Percentiles rank a stretch among this genome's conserved stretches.
These are phyloP conservation scores for Sycophila texana DNA, from an alignment of 2,888 invertebrate genomes.

Conservation along the genomic window DNA sequence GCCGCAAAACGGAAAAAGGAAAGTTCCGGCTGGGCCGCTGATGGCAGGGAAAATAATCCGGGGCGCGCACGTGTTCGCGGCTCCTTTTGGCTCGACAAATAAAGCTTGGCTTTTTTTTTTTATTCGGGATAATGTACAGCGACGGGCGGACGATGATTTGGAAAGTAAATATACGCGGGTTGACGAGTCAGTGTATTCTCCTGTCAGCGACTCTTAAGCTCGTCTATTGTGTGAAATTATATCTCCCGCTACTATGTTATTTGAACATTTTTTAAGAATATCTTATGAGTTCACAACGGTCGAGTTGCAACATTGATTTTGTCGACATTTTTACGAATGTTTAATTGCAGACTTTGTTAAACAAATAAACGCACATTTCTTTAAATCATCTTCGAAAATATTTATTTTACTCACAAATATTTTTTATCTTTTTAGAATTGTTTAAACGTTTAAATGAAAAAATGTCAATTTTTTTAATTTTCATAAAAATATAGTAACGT, in stretches of 20 bases:
- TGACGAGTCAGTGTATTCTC: slow-evolving; percentile 4
- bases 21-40: slow-evolving; percentile 22
- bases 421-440: too few relatives aligned
- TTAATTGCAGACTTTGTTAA: too few relatives aligned
- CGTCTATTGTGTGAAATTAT: slow-evolving; percentile 10
- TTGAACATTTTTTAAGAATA: not conserved
- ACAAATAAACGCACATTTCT: too few relatives aligned
- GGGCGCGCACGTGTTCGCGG: slow-evolving; percentile 18
- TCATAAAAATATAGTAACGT: too few relatives aligned
- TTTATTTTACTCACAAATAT: too few relatives aligned
- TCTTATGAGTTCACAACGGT: too few relatives aligned
- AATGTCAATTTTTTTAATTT: too few relatives aligned
- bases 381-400: too few relatives aligned
- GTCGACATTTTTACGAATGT: too few relatives aligned
- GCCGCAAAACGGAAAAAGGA: slow-evolving; percentile 13
- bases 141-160: slow-evolving; percentile 17
- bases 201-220: not conserved
- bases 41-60: slow-evolving; percentile 40
- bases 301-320: too few relatives aligned
- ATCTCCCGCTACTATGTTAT: not conserved
- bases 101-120: slow-evolving; percentile 22
- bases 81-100: slow-evolving; percentile 39
- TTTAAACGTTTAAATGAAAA: too few relatives aligned
- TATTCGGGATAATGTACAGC: slow-evolving; percentile 34
- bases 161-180: slow-evolving; percentile 26